These are phyloP conservation scores for Tragulus kanchil DNA, from an alignment of 2,113 vertebrate genomes.

Conservation along the genomic window DNA sequence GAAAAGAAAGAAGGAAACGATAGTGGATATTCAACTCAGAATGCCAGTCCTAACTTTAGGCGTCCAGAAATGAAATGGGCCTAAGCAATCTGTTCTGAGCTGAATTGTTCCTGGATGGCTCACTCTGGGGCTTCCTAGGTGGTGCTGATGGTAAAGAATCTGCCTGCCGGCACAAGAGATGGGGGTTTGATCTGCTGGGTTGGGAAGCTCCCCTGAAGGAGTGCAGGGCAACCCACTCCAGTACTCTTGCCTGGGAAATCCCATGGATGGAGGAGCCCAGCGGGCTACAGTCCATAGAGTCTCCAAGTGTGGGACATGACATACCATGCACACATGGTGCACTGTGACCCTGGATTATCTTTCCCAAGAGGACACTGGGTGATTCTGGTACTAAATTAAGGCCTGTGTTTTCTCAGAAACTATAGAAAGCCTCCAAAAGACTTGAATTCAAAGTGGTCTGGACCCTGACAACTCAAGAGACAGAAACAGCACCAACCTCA, in stretches of 20 bases:
- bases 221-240: neutral
- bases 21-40: neutral
- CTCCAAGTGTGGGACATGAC: neutral
- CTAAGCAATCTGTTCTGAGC: neutral
- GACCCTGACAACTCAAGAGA: neutral
- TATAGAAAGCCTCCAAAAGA: neutral
- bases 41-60: neutral
- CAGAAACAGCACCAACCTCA: neutral
- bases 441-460: neutral
- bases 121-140: neutral
- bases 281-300: neutral
- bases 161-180: neutral
- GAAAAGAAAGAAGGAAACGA: neutral
- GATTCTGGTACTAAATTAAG: too few species aligned
- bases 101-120: neutral
- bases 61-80: neutral
- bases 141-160: neutral
- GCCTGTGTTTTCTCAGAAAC: neutral
- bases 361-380: too few species aligned
- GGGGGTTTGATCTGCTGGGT: neutral
- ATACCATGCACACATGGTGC: accelerated
- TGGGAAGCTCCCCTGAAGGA: neutral
- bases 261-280: neutral
- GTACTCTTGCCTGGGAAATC: neutral
- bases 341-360: neutral